A percentile compares a stretch with the other conserved stretches of the same genome.
Evolutionary conservation across 1,140 invertebrate species (phyloP).

Genomic region (Drosophila ogumai): DNA sequence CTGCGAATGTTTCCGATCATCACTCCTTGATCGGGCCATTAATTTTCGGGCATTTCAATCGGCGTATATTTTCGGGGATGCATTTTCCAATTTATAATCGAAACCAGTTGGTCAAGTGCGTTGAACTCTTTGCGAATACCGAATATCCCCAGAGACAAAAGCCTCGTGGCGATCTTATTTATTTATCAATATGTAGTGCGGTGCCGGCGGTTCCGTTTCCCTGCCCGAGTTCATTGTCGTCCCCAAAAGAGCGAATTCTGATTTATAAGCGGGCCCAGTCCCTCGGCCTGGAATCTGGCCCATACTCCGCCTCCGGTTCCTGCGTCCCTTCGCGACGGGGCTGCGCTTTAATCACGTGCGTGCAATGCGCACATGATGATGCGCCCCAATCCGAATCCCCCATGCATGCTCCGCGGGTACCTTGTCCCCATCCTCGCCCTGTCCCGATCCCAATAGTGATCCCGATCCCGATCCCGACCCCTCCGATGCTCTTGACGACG

Average conservation of each 20-base stretch:
- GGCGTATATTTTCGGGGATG: conserved; percentile 27
- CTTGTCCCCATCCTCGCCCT: neutral
- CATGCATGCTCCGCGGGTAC: conserved; percentile 17
- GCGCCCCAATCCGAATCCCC: conserved; percentile 60
- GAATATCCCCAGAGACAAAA: conserved; percentile 65
- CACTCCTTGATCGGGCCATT: conserved; percentile 36
- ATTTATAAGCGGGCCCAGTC: conserved; percentile 69
- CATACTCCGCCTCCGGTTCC: neutral
- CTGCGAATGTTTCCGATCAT: conserved; percentile 45
- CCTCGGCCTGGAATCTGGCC: conserved; percentile 7
- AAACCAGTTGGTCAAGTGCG: conserved; percentile 77
- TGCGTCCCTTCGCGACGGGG: conserved; percentile 59
- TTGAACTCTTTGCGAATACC: conserved; percentile 55
- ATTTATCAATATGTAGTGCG: conserved; percentile 80
- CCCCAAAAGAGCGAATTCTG: conserved; percentile 74
- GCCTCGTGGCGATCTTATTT: conserved; percentile 78
- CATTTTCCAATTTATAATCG: conserved; percentile 75
- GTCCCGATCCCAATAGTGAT: conserved; percentile 8
- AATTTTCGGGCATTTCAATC: conserved; percentile 55
- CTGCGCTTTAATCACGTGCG: conserved; percentile 82
- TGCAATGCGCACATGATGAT: conserved; percentile 80
- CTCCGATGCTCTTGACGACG: conserved; percentile 52
- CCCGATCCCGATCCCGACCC: conserved; percentile 31
- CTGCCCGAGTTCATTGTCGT: conserved; percentile 67
- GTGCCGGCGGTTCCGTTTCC: neutral